Percentiles rank a stretch among this genome's conserved stretches.
Evolutionary conservation across 2,888 invertebrate species (phyloP).

Genomic region (Chironomus riparius): DNA sequence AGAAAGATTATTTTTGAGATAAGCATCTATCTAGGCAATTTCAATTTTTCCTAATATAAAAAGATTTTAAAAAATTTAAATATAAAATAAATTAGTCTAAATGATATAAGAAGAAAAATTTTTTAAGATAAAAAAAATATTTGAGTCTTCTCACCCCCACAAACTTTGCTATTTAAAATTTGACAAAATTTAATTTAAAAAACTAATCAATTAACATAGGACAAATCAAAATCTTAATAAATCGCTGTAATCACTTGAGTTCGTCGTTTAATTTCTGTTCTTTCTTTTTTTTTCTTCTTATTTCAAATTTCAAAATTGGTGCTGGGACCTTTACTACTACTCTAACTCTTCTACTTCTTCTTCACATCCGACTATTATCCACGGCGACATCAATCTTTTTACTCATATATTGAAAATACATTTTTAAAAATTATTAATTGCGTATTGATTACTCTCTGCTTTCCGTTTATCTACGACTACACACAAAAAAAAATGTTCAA

Average conservation of each 20-base stretch:
- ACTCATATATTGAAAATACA: not conserved
- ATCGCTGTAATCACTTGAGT: slow-evolving; percentile 18
- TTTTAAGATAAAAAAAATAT: not conserved
- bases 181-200: no score
- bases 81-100: not conserved
- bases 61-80: not conserved
- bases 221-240: not conserved
- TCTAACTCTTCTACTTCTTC: not conserved
- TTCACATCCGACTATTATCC: not conserved
- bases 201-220: not conserved
- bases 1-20: not conserved
- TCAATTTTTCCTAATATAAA: not conserved
- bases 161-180: not conserved
- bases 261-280: slow-evolving; percentile 21
- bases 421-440: not conserved
- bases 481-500: not conserved
- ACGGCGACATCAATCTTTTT: no score
- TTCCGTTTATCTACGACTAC: not conserved
- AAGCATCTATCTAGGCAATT: not conserved
- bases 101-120: not conserved
- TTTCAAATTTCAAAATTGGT: slow-evolving; percentile 26
- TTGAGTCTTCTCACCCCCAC: slow-evolving; percentile 6
- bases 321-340: slow-evolving; percentile 24
- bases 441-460: not conserved
- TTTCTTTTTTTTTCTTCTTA: slow-evolving; percentile 25